phyloP scores from a whole-genome alignment of 2,888 invertebrate genomes.

The Lithodes maja region DNA sequence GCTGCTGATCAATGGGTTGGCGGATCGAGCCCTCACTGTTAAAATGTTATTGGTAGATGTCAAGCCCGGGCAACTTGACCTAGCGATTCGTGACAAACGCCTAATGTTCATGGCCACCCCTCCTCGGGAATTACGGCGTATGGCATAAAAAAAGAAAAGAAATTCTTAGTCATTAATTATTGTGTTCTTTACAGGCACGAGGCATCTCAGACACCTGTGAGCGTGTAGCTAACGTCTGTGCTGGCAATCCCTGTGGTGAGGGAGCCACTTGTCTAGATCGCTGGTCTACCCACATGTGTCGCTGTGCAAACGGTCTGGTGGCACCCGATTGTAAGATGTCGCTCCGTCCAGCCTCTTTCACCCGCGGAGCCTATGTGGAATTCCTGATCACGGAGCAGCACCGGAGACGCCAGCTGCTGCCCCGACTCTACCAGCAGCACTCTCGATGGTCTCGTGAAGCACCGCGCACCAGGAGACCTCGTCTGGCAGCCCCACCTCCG shows the following conservation, averaged over 20 bases:
- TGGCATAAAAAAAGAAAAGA: neutral
- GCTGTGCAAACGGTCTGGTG: constrained; percentile 78
- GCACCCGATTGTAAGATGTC: constrained; percentile 88
- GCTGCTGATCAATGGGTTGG: no score
- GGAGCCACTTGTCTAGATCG: constrained; percentile 86
- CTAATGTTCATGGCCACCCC: no score
- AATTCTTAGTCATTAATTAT: neutral
- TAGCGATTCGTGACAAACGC: no score
- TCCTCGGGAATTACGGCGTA: no score
- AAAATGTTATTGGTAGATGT: no score
- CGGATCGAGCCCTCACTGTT: no score
- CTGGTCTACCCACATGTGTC: constrained; percentile 86
- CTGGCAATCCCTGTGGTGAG: constrained; percentile 78
- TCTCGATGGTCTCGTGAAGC: constrained; percentile 80
- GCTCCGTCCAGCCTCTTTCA: constrained; percentile 86
- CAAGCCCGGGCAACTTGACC: no score
- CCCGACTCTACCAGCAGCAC: constrained; percentile 84
- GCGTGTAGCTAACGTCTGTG: constrained; percentile 77
- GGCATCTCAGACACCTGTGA: constrained; percentile 86
- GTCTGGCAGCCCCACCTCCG: constrained; percentile 74
- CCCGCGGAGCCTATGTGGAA: constrained; percentile 85
- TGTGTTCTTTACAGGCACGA: constrained; percentile 77
- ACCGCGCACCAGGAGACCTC: constrained; percentile 37
- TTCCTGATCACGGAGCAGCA: constrained; percentile 86
- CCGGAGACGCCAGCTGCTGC: constrained; percentile 88